Conservation (phyloP, 2,797 vertebrate genomes). For the Anableps anableps region DNA sequence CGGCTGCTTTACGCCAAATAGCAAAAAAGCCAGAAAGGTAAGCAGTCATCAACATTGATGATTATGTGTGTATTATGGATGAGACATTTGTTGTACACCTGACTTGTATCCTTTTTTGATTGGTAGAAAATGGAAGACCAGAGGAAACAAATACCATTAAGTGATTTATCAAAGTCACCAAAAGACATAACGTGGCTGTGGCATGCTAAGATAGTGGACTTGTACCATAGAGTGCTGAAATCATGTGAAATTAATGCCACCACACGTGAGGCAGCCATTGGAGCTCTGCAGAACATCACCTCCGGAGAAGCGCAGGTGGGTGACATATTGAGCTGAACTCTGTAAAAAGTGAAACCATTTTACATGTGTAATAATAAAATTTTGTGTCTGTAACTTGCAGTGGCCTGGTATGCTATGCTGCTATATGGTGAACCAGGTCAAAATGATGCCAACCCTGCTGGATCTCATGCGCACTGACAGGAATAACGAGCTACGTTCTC, state of each 20-base stretch:
- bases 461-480: slow-evolving; percentile 82
- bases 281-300: slow-evolving; percentile 96
- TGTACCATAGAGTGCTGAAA: slow-evolving; percentile 85
- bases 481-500: slow-evolving; percentile 87
- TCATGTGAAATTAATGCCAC: slow-evolving; percentile 85
- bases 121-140: slow-evolving; percentile 81
- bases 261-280: slow-evolving; percentile 90
- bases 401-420: slow-evolving; percentile 89
- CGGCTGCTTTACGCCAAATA: slow-evolving; percentile 93
- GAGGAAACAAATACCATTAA: slow-evolving; percentile 72
- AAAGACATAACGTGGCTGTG: slow-evolving; percentile 91
- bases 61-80: neutral
- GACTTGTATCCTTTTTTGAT: neutral
- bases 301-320: slow-evolving; percentile 91
- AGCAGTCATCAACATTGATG: neutral
- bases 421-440: slow-evolving; percentile 89
- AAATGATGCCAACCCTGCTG: slow-evolving; percentile 86
- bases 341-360: neutral
- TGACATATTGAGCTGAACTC: neutral
- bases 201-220: slow-evolving; percentile 87
- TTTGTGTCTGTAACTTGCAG: slow-evolving; percentile 68
- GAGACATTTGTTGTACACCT: neutral
- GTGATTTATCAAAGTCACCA: slow-evolving; percentile 86
- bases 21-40: slow-evolving; percentile 91
- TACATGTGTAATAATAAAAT: neutral